These are phyloP conservation scores for Spisula subtruncata DNA, from an alignment of 2,888 invertebrate genomes.

Conservation along the genomic window DNA sequence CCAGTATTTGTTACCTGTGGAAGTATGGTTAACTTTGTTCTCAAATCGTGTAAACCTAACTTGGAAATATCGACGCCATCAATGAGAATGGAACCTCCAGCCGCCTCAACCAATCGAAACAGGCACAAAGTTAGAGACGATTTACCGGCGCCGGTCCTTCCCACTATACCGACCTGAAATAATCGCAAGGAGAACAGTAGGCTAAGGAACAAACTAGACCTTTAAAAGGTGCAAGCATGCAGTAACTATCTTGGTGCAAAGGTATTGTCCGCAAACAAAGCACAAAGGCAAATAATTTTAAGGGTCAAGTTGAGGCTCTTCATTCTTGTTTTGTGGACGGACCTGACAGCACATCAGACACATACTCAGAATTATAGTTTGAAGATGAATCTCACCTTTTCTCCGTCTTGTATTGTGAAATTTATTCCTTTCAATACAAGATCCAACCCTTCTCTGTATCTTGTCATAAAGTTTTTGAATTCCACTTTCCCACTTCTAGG, in stretches of 20 bases:
- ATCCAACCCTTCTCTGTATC: constrained; percentile 87
- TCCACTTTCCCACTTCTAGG: constrained; percentile 83
- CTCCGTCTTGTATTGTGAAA: constrained; percentile 81
- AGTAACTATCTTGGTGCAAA: too few relatives aligned
- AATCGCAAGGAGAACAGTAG: too few relatives aligned
- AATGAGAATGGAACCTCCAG: constrained; percentile 81
- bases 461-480: constrained; percentile 83
- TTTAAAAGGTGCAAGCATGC: too few relatives aligned
- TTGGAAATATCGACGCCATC: constrained; percentile 82
- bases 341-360: too few relatives aligned
- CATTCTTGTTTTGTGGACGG: too few relatives aligned
- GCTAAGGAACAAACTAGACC: too few relatives aligned
- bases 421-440: constrained; percentile 85
- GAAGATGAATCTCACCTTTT: constrained; percentile 86
- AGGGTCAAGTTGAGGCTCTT: too few relatives aligned
- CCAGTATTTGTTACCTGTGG: constrained; percentile 85
- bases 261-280: too few relatives aligned
- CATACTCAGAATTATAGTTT: too few relatives aligned
- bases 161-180: constrained; percentile 84
- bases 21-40: constrained; percentile 87
- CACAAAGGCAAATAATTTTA: too few relatives aligned
- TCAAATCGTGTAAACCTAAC: constrained; percentile 86
- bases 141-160: constrained; percentile 86
- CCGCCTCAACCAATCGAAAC: constrained; percentile 84
- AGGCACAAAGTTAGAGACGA: constrained; percentile 84